These are phyloP conservation scores for Plotosus lineatus DNA, from an alignment of 2,113 vertebrate genomes.

Conservation along the genomic window DNA sequence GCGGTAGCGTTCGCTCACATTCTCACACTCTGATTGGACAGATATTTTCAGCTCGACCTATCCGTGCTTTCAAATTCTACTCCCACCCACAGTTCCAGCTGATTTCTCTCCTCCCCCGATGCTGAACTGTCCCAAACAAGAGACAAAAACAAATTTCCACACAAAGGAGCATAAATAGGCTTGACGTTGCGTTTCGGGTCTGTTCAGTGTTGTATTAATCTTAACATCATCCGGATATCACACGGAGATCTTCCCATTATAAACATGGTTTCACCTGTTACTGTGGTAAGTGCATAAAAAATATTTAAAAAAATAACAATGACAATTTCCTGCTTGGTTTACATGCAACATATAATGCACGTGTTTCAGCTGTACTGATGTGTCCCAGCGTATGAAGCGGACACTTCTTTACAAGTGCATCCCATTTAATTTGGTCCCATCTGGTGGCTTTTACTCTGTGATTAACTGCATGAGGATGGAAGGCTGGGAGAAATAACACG, in stretches of 20 bases:
- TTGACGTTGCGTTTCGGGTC: not conserved
- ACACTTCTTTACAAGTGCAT: not conserved
- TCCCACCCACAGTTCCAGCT: constrained; percentile 37
- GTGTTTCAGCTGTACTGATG: not conserved
- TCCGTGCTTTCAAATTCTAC: not conserved
- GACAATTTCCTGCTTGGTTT: not conserved
- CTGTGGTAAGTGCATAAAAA: constrained; percentile 70
- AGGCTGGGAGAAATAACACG: not conserved
- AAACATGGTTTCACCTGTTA: constrained; percentile 78
- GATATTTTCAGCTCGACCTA: constrained; percentile 18
- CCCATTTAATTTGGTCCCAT: not conserved
- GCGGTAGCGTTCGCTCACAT: not conserved
- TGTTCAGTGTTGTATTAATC: not conserved
- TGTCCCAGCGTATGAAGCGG: not conserved
- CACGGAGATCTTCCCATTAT: not conserved
- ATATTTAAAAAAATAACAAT: not conserved
- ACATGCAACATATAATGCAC: not conserved
- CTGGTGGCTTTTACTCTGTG: not conserved
- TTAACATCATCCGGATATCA: not conserved
- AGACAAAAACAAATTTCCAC: constrained; percentile 74
- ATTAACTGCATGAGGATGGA: not conserved
- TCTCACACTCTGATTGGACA: constrained; percentile 60
- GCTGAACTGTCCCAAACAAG: constrained; percentile 63
- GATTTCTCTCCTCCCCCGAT: constrained; percentile 50
- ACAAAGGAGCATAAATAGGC: constrained; percentile 49